Base-by-base conservation (phyloP, 2,113 vertebrate genomes). In the Brienomyrus longianalis region DNA sequence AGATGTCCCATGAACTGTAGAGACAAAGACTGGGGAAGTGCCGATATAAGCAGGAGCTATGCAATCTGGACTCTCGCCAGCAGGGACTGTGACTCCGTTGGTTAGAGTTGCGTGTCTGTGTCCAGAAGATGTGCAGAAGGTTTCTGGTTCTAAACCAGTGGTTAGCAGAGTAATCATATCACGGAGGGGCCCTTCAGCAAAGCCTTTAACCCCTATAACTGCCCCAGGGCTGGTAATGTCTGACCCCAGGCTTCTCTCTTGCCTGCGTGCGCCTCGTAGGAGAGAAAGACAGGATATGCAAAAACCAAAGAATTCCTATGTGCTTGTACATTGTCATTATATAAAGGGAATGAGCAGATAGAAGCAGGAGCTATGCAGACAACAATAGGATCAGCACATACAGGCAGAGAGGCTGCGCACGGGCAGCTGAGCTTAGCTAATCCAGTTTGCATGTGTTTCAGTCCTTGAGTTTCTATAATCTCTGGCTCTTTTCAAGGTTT, bases 371-470 rank as follows among this genome's bases (percentile, higher is more conserved):
- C 43, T 45, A 48, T 47, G 45, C 83, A 47, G 45, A n/a, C 83
- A 84, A n/a, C 83, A 84, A 56, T 54, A 87, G 50, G 50, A 87
- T 51, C 51, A 35, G 85, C 27, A 51, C n/a, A 86, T 21, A 31
- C 13, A 4, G 50, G 84, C n/a, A 15, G 11, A 86, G 48, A 27
- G n/a, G 10, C 51, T 84, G 83, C 0, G 2, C 45, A 13, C 35
- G 83, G 3, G 83, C 83, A n/a, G 83, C 45, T 84, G 83, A 47
- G 45, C 23, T 84, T 47, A 23, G 43, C 83, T 43, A 84, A 43
- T 84, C 83, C 83, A 84, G 74, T 84, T 84, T 48, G 43, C 85
- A 87, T 54, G 50, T 86, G 23, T n/a, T 51, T 52, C 85, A 52
- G 27, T 87, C 50, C 51, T 86, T 52, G 19, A 52, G 51, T n/a